Conservation (phyloP, 2,888 invertebrate genomes). For the Temnothorax unifasciatus region DNA sequence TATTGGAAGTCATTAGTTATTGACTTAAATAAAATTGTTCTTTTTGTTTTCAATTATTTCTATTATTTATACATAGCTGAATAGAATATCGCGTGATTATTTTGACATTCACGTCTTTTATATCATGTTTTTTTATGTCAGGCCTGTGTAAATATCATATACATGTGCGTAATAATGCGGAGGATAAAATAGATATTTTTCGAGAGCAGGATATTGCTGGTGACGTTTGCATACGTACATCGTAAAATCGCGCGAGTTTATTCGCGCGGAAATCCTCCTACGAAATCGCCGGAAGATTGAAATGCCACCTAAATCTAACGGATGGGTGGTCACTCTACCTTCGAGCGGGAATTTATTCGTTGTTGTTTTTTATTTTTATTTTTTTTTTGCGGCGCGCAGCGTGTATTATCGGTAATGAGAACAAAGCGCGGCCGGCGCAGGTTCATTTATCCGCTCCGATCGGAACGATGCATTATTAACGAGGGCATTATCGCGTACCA, state of each 20-base stretch:
- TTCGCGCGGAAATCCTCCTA: conserved; percentile 6
- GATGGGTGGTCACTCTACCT: neutral
- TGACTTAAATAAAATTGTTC: neutral
- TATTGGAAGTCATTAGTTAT: neutral
- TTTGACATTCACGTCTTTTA: conserved; percentile 5
- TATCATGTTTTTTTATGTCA: conserved; percentile 9
- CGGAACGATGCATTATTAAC: conserved; percentile 64
- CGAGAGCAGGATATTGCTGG: conserved; percentile 28
- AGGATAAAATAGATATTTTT: conserved; percentile 36
- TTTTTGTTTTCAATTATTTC: neutral
- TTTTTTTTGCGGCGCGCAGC: neutral
- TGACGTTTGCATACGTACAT: conserved; percentile 37
- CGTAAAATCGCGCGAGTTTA: conserved; percentile 33
- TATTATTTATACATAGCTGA: conserved; percentile 20
- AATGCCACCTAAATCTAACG: conserved; percentile 32
- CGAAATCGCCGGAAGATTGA: conserved; percentile 29
- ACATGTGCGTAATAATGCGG: conserved; percentile 17
- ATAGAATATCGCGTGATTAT: conserved; percentile 12
- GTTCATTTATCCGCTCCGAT: conserved; percentile 56
- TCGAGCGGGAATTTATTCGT: neutral
- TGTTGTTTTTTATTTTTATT: neutral
- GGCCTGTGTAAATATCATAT: neutral
- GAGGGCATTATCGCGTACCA: conserved; percentile 60
- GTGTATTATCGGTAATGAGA: conserved; percentile 45
- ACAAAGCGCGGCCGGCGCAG: conserved; percentile 26